Evolutionary conservation across 2,797 vertebrate genomes (phyloP).

Genomic region (Lacerta viridis): DNA sequence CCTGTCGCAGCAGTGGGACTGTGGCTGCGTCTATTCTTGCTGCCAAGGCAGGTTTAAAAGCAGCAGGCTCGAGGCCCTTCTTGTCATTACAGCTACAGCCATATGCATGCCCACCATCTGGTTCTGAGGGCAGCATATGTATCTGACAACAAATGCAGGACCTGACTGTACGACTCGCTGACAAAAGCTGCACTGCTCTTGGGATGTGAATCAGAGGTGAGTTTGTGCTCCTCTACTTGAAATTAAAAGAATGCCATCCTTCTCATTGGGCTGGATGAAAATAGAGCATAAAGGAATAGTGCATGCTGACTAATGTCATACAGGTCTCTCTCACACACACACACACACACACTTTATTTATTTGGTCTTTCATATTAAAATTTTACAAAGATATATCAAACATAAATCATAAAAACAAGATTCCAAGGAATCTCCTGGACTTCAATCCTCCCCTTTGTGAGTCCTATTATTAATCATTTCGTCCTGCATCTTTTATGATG

Average conservation of each 20-base stretch:
- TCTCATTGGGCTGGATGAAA: neutral
- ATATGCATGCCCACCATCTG: constrained; percentile 9
- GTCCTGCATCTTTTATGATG: too few relatives aligned
- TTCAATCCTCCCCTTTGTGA: too few relatives aligned
- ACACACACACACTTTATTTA: neutral
- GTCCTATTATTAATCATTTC: too few relatives aligned
- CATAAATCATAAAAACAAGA: too few relatives aligned
- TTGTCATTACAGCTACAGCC: neutral
- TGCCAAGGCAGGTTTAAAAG: constrained; percentile 24
- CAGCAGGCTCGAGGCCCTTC: neutral
- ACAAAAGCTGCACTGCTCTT: neutral
- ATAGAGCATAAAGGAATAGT: neutral
- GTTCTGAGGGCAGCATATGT: constrained; percentile 27
- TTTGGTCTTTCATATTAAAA: neutral
- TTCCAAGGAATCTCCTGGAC: too few relatives aligned
- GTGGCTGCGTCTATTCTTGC: fast-evolving
- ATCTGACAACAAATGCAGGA: constrained; percentile 1
- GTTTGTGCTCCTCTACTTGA: neutral
- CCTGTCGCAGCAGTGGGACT: neutral
- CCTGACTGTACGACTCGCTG: neutral
- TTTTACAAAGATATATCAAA: too few relatives aligned
- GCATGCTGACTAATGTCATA: neutral
- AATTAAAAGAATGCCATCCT: neutral
- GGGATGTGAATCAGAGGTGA: neutral
- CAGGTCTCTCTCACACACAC: neutral